A percentile compares a stretch with the other conserved stretches of the same genome.
These are phyloP conservation scores for Carcharodon carcharias DNA, from an alignment of 2,797 vertebrate species.

Conservation along the genomic window DNA sequence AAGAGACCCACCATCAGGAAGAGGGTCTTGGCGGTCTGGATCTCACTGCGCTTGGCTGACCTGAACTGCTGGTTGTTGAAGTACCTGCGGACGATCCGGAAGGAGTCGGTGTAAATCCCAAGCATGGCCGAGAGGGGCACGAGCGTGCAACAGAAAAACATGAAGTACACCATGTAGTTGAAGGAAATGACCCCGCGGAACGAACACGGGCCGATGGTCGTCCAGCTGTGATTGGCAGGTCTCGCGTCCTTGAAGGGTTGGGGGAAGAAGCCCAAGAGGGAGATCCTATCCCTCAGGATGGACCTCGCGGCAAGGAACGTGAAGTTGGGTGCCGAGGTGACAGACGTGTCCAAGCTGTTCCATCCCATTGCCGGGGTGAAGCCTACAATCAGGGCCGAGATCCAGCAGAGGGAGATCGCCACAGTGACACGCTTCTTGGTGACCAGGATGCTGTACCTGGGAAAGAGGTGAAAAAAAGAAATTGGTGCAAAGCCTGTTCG, in stretches of 20 bases:
- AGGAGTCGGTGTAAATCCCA: slow-evolving; percentile 56
- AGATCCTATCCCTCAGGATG: slow-evolving; percentile 55
- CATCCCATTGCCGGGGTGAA: slow-evolving; percentile 66
- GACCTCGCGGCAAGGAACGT: slow-evolving; percentile 46
- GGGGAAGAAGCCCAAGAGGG: slow-evolving; percentile 64
- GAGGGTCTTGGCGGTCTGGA: slow-evolving; percentile 48
- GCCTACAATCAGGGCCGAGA: slow-evolving; percentile 61
- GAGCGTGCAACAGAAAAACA: slow-evolving; percentile 55
- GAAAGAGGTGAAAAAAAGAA: neutral
- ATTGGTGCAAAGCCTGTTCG: too few relatives aligned
- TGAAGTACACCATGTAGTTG: slow-evolving; percentile 58
- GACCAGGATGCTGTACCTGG: slow-evolving; percentile 58
- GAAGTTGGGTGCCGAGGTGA: slow-evolving; percentile 27
- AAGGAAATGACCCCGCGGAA: slow-evolving; percentile 57
- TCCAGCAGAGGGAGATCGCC: slow-evolving; percentile 60
- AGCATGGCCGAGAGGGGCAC: slow-evolving; percentile 59
- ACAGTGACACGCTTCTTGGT: slow-evolving; percentile 54
- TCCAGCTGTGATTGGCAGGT: slow-evolving; percentile 54
- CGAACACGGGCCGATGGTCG: slow-evolving; percentile 57
- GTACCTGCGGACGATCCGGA: slow-evolving; percentile 52
- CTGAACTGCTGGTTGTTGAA: slow-evolving; percentile 45
- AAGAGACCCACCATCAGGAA: slow-evolving; percentile 61
- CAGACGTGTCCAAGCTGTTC: slow-evolving; percentile 46
- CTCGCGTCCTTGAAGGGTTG: slow-evolving; percentile 58
- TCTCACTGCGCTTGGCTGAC: slow-evolving; percentile 42